Conservation (phyloP, 1,140 invertebrate genomes). For the Zaprionus ornatus region DNA sequence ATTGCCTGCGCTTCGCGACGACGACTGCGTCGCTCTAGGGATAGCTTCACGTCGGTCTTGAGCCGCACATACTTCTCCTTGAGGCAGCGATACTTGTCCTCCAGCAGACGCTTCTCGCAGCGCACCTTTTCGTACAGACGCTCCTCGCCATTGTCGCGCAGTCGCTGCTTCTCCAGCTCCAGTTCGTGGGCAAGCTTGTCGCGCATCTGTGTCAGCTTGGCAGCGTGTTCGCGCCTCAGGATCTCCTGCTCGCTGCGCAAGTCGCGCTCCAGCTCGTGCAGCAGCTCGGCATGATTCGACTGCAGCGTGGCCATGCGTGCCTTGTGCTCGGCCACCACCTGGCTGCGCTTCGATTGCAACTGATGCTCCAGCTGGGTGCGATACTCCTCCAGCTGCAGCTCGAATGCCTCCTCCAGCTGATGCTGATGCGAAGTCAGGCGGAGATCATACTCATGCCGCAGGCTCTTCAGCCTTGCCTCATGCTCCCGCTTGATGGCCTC, state of each 20-base stretch:
- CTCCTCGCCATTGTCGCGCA: conserved; percentile 84
- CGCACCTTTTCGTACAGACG: conserved; percentile 87
- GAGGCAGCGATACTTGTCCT: conserved; percentile 91
- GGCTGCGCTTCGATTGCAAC: conserved; percentile 84
- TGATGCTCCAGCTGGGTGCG: conserved; percentile 77
- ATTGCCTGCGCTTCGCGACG: conserved; percentile 86
- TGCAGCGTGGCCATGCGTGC: conserved; percentile 84
- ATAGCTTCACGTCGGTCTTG: conserved; percentile 90
- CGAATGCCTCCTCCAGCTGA: conserved; percentile 85
- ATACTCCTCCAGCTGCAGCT: conserved; percentile 72
- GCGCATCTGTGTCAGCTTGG: conserved; percentile 86
- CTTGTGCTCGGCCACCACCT: conserved; percentile 84
- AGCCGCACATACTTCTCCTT: conserved; percentile 92
- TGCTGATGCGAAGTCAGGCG: conserved; percentile 85
- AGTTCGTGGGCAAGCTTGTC: conserved; percentile 87
- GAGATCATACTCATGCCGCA: conserved; percentile 84
- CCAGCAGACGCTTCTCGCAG: conserved; percentile 89
- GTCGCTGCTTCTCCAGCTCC: conserved; percentile 84
- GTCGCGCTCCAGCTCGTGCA: conserved; percentile 86
- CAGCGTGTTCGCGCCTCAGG: conserved; percentile 87
- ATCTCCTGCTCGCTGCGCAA: conserved; percentile 86
- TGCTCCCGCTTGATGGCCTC: conserved; percentile 81
- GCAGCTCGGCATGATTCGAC: conserved; percentile 84
- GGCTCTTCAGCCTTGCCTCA: conserved; percentile 83
- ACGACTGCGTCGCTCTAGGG: conserved; percentile 86